Base-by-base conservation (phyloP, 92 coral and sea anemone genomes). In the Pocillopora grandis region DNA sequence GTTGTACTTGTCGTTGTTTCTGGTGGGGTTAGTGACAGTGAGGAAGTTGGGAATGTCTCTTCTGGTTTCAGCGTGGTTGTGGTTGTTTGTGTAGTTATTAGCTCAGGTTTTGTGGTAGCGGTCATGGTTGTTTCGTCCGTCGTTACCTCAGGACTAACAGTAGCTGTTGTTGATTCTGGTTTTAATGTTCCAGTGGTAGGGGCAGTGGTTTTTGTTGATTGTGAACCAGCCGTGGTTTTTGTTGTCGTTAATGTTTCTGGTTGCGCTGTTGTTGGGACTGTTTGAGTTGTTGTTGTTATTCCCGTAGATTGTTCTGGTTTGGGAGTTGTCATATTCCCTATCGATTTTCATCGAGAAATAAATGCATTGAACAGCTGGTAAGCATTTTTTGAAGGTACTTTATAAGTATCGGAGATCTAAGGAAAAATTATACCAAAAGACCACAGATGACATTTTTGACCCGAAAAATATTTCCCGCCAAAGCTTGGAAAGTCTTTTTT, bases 251-350 rank as follows among this genome's bases (percentile, higher is more conserved):
- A 19, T 42, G 73, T 78, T 33, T 63, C 58, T 21, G 74, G 55
- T 37, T 19, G n/a, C 20, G 27, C 14, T 16, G 60, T 79, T 65
- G 27, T 27, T 4, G 57, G 31, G 0, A 48, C 17, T 36, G 62
- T 36, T 75, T 5, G 42, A 15, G 58, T 61, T 14, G 57, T 33
- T 23, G 62, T 73, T 58, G 80, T 76, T 2, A 7, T 42, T 42
- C 52, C 52, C 52, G 67, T 76, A 8, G 80, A 76, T 35, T 76
- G 57, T 35, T 59, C 80, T 27, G 80, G 80, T 31, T 76, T 76
- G 10, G 12, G 3, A 21, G 68, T 59, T 76, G 80, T 62, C n/a
- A 59, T 60, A 17, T 76, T 62, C 36, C 69, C 80, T 76, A 67
- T 27, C 33, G 68, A 20, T 76, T 49, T 76, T 52, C 8, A 42